Evolutionary conservation across 1,140 invertebrate genomes (phyloP).

Genomic region (Cherax destructor): DNA sequence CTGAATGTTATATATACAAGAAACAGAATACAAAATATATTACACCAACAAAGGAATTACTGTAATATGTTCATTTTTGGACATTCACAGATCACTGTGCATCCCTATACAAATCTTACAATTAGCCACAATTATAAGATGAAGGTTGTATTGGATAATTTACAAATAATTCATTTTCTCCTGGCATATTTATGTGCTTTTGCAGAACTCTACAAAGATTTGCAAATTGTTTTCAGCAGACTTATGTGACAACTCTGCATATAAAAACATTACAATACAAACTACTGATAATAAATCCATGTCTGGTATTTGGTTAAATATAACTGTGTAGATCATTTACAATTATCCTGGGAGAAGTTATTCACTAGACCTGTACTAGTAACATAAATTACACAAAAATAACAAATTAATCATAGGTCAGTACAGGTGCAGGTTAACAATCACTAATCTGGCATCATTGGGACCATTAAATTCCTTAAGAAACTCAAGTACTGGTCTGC

Average conservation of each 20-base stretch:
- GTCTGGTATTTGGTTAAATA: background rate
- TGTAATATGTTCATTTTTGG: background rate
- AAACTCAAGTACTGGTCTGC: too few species aligned
- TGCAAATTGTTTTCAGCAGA: background rate
- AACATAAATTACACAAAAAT: background rate
- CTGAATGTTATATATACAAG: background rate
- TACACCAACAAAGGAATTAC: background rate
- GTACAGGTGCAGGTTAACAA: background rate
- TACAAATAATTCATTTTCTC: background rate
- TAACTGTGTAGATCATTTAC: background rate
- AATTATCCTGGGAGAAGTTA: background rate
- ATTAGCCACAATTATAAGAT: background rate
- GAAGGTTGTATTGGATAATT: background rate
- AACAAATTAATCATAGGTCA: background rate
- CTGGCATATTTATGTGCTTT: background rate
- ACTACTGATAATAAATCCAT: background rate
- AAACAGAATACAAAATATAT: background rate
- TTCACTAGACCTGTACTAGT: background rate
- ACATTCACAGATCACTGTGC: constrained; percentile 1
- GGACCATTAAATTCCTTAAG: too few species aligned
- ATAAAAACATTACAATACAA: background rate
- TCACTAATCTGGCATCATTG: background rate
- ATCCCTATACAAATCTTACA: background rate
- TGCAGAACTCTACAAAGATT: background rate
- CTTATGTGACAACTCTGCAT: background rate